Evolutionary conservation across 2,113 vertebrate genomes (phyloP), one percentile per base, ranked within the genome.

Genomic region (Rhinolophus ferrumequinum): DNA sequence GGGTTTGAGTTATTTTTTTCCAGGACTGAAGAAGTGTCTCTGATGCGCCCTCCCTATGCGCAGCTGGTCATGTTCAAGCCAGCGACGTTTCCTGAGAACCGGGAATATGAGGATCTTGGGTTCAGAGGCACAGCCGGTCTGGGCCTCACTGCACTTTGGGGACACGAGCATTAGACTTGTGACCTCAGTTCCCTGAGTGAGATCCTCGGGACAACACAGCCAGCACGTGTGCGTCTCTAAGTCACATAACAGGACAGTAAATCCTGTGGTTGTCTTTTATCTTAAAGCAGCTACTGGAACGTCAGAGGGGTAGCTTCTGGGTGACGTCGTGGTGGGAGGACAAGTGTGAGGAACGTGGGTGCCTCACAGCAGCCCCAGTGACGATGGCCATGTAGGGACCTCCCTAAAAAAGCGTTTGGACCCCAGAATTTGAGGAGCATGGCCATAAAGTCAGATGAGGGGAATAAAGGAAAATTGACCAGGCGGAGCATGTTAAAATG

Each of bases 281-380:
- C 35, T 62, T 67, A 70, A 86, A 92, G 58, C 16, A 35, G 13
- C 10, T 6, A 14, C 9, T 73, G 8, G 18, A 52, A 18, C n/a
- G 11, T 18, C 1, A 0, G 24, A 67, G 22, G 35, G 5, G 8
- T 26, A 7, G 14, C 41, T 30, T 75, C 70, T 19, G 44, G n/a
- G n/a, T 2, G 15, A 73, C 35, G 28, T 10, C 2, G 2, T 6
- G n/a, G 24, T 0, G 13, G 18, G 35, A 24, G 1, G 10, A 24
- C 3, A n/a, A 3, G 5, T 22, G 8, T 33, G 56, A 82, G 6
- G 10, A 47, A 16, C 2, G 16, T 21, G 38, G 13, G 6, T 16
- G 56, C 6, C 7, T 6, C 10, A 16, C 5, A 72, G 22, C 30
- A 33, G 5, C 26, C 73, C 16, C 41, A 19, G 12, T 18, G 9